Conservation (phyloP, 1,140 invertebrate genomes). For the Drosophila virilis region DNA sequence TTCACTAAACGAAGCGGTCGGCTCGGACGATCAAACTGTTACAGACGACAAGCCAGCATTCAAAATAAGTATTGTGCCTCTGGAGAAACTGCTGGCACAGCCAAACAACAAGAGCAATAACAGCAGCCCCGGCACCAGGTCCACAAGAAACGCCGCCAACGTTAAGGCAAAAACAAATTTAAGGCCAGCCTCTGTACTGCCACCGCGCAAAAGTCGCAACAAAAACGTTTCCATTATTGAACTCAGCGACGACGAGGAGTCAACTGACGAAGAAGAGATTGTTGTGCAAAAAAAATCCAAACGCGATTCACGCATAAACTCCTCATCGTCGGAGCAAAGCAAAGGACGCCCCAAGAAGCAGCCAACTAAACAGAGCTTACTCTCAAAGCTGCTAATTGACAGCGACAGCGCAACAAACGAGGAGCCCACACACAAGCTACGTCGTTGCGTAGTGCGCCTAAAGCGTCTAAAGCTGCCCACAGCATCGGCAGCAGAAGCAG, state of each 20-base stretch:
- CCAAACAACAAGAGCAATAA: constrained; percentile 23
- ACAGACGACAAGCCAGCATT: constrained; percentile 43
- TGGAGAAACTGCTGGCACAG: constrained; percentile 70
- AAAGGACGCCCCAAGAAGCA: background rate
- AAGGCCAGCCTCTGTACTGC: constrained; percentile 15
- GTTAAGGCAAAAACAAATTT: constrained; percentile 6
- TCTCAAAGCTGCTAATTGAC: constrained; percentile 30
- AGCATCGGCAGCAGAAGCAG: background rate
- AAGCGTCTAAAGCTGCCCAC: constrained; percentile 39
- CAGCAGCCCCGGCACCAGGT: constrained; percentile 1
- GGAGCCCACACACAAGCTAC: background rate
- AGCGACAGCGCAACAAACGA: constrained; percentile 29
- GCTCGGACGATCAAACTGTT: constrained; percentile 22
- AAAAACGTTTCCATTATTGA: constrained; percentile 66
- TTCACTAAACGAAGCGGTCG: constrained; percentile 24
- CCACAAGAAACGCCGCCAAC: constrained; percentile 10
- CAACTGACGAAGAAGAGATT: constrained; percentile 13
- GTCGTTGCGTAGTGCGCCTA: constrained; percentile 61
- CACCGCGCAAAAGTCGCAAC: constrained; percentile 37
- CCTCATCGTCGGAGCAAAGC: constrained; percentile 2
- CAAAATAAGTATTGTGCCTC: constrained; percentile 77
- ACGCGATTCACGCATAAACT: constrained; percentile 7
- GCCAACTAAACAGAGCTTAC: constrained; percentile 20
- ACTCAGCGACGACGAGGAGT: constrained; percentile 54
- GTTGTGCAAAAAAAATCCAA: background rate